Percentiles rank a stretch among this genome's conserved stretches.
phyloP scores from a whole-genome alignment of 2,888 invertebrate species.

The Exephanes ischioxanthus region DNA sequence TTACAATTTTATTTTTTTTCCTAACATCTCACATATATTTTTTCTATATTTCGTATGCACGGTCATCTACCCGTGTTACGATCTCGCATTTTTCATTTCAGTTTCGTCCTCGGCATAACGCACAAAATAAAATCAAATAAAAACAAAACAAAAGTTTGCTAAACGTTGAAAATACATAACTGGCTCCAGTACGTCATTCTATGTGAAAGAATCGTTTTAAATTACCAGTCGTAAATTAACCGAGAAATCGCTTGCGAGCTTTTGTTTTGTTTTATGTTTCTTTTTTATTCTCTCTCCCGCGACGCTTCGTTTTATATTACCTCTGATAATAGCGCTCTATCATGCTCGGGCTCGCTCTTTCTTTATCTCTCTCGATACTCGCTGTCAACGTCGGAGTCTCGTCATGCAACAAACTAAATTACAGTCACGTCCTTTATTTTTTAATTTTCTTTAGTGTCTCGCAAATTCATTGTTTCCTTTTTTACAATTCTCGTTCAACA shows the following conservation, averaged over 20 bases:
- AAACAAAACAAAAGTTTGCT: conserved; percentile 11
- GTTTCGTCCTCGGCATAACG: background rate
- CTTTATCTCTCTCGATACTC: conserved; percentile 45
- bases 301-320: conserved; percentile 50
- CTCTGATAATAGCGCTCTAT: conserved; percentile 56
- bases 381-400: conserved; percentile 43
- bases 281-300: conserved; percentile 42
- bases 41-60: conserved; percentile 19
- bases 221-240: conserved; percentile 60
- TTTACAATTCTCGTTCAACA: conserved; percentile 47
- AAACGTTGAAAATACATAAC: conserved; percentile 17
- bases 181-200: conserved; percentile 21
- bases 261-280: conserved; percentile 45
- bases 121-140: conserved; percentile 14
- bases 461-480: conserved; percentile 37
- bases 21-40: conserved; percentile 40
- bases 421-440: conserved; percentile 29
- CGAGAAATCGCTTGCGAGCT: conserved; percentile 50
- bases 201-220: conserved; percentile 46
- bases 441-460: conserved; percentile 48
- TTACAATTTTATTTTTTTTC: conserved; percentile 33
- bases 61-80: background rate
- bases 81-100: background rate
- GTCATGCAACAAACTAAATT: conserved; percentile 61
- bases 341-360: conserved; percentile 27